phyloP scores from a whole-genome alignment of 2,797 vertebrate species.

The Notolabrus celidotus region DNA sequence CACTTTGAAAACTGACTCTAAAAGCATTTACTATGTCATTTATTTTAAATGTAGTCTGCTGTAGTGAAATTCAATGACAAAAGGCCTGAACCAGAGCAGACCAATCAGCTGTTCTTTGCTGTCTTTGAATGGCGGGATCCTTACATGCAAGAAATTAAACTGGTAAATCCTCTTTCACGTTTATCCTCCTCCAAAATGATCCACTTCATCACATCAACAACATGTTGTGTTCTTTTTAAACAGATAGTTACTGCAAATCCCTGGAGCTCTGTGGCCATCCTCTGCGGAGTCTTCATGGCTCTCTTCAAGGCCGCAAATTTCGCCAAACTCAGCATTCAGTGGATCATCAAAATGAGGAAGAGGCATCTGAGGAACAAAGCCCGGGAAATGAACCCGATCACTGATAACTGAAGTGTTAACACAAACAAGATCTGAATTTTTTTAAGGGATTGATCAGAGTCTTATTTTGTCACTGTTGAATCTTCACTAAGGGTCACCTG shows the following conservation, averaged over 20 bases:
- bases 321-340: slow-evolving; percentile 93
- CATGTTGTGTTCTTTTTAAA: slow-evolving; percentile 13
- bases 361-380: slow-evolving; percentile 88
- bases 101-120: slow-evolving; percentile 92
- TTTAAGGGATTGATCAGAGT: too few species aligned
- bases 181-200: background rate
- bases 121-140: slow-evolving; percentile 98
- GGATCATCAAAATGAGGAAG: slow-evolving; percentile 95
- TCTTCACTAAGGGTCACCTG: too few species aligned
- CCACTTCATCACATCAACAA: background rate
- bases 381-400: slow-evolving; percentile 87
- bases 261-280: slow-evolving; percentile 94
- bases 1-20: too few species aligned
- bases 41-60: slow-evolving; percentile 84
- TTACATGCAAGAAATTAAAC: slow-evolving; percentile 93
- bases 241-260: slow-evolving; percentile 97
- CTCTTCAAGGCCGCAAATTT: slow-evolving; percentile 98
- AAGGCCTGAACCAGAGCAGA: slow-evolving; percentile 77
- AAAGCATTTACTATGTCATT: background rate
- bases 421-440: background rate
- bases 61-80: slow-evolving; percentile 97
- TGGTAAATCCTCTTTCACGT: slow-evolving; percentile 83
- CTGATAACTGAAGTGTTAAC: slow-evolving; percentile 72
- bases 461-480: too few species aligned
- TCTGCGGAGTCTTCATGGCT: slow-evolving; percentile 96